Conservation (phyloP, 2,797 vertebrate species). For the Pseudomugil tenellus region DNA sequence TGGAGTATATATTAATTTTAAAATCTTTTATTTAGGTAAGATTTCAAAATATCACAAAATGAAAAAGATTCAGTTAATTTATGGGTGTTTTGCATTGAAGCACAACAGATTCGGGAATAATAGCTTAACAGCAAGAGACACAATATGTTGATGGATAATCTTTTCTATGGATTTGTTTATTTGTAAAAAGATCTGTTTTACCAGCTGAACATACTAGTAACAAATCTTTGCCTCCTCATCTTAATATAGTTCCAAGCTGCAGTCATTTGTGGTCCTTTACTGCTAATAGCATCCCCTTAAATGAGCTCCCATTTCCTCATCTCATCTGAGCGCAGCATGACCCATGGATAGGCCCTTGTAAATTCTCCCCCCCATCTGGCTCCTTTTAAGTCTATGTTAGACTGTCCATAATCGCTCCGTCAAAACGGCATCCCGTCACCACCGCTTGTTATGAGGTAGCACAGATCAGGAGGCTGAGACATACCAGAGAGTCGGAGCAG, state of each 20-base stretch:
- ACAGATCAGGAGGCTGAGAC: slow-evolving; percentile 67
- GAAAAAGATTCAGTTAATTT: background rate
- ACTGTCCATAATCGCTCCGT: slow-evolving; percentile 75
- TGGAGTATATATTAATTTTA: background rate
- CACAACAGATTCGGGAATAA: background rate
- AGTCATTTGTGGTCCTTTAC: slow-evolving; percentile 68
- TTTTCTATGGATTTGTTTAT: background rate
- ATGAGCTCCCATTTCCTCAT: slow-evolving; percentile 76
- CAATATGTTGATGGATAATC: background rate
- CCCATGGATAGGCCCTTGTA: slow-evolving; percentile 66
- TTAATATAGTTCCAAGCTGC: slow-evolving; percentile 62
- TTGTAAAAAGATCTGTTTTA: slow-evolving; percentile 27
- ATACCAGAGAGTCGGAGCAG: slow-evolving; percentile 68
- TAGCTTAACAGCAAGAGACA: background rate
- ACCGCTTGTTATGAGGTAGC: slow-evolving; percentile 70
- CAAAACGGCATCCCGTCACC: slow-evolving; percentile 76
- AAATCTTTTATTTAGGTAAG: background rate
- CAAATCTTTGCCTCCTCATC: slow-evolving; percentile 26
- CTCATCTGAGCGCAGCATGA: slow-evolving; percentile 69
- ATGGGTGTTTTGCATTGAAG: background rate
- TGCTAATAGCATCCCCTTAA: slow-evolving; percentile 67
- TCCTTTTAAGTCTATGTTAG: slow-evolving; percentile 75
- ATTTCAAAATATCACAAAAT: background rate
- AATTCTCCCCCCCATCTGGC: slow-evolving; percentile 70
- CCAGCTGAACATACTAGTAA: slow-evolving; percentile 29